These are phyloP conservation scores for Agrenia bidenticulata DNA, from an alignment of 2,888 invertebrate species.

Conservation along the genomic window DNA sequence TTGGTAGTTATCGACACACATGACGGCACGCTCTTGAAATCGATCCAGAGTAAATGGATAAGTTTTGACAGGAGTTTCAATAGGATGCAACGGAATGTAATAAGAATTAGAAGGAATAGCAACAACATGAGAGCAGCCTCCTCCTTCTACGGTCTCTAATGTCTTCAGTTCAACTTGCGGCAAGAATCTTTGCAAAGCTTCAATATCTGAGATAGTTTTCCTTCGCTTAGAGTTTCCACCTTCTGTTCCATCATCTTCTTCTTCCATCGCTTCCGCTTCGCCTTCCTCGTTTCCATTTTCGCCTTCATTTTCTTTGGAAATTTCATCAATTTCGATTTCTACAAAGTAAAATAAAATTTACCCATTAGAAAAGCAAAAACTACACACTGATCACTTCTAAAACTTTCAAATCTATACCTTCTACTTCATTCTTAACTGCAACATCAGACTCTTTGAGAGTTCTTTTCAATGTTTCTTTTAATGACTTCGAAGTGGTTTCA, in stretches of 20 bases:
- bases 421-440: not conserved
- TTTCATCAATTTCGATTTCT: not conserved
- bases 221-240: constrained; percentile 53
- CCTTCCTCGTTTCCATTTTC: not conserved
- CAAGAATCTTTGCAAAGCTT: constrained; percentile 67
- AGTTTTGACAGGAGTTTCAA: constrained; percentile 72
- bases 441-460: no score
- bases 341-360: no score
- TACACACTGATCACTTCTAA: no score
- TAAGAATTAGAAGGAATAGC: constrained; percentile 89
- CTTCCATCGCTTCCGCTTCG: not conserved
- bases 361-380: no score
- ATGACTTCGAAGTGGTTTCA: no score
- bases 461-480: no score
- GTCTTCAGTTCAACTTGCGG: constrained; percentile 84
- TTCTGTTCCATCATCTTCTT: constrained; percentile 35
- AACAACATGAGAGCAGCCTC: constrained; percentile 92
- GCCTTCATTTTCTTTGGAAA: not conserved
- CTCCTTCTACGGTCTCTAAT: constrained; percentile 76
- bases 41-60: constrained; percentile 95
- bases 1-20: constrained; percentile 96
- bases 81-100: constrained; percentile 62
- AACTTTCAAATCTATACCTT: not conserved
- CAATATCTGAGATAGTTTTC: constrained; percentile 53
- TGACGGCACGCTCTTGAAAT: constrained; percentile 94